A percentile compares a stretch with the other conserved stretches of the same genome.
Conservation (phyloP, 2,113 vertebrate species). For the Anolis carolinensis region DNA sequence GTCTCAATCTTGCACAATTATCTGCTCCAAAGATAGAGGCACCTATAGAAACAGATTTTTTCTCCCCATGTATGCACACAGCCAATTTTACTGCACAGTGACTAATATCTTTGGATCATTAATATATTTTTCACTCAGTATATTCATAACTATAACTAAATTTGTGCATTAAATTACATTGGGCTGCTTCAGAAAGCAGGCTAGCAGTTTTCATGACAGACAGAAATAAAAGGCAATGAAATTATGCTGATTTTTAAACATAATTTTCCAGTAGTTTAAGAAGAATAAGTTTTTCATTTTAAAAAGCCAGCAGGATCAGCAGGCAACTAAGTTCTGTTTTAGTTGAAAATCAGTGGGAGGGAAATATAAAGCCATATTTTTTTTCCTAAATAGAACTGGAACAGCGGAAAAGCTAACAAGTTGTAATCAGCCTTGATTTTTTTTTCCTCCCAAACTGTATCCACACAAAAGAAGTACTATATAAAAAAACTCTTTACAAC, state of each 20-base stretch:
- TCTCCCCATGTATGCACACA: conserved; percentile 40
- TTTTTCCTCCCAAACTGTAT: conserved; percentile 31
- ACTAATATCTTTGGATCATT: conserved; percentile 70
- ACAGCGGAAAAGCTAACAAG: conserved; percentile 76
- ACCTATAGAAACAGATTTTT: conserved; percentile 27
- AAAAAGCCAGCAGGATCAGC: conserved; percentile 82
- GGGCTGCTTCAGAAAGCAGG: conserved; percentile 60
- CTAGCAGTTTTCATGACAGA: conserved; percentile 70
- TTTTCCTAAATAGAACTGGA: conserved; percentile 73
- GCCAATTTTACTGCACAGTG: conserved; percentile 54
- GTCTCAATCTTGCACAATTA: conserved; percentile 34
- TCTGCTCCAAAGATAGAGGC: conserved; percentile 43
- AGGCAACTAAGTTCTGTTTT: conserved; percentile 83
- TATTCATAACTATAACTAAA: conserved; percentile 68
- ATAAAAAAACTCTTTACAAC: conserved; percentile 53
- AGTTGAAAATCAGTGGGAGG: conserved; percentile 83
- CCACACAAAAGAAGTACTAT: conserved; percentile 36
- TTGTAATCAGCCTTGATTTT: conserved; percentile 72
- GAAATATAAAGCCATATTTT: conserved; percentile 77
- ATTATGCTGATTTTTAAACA: conserved; percentile 85
- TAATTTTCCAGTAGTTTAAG: conserved; percentile 85
- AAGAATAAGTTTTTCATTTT: conserved; percentile 84
- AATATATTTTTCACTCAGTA: conserved; percentile 73
- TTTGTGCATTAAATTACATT: conserved; percentile 59
- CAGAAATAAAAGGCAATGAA: conserved; percentile 76